Percentiles rank a stretch among this genome's conserved stretches.
phyloP scores from a whole-genome alignment of 2,113 vertebrate genomes.

The Brienomyrus longianalis region DNA sequence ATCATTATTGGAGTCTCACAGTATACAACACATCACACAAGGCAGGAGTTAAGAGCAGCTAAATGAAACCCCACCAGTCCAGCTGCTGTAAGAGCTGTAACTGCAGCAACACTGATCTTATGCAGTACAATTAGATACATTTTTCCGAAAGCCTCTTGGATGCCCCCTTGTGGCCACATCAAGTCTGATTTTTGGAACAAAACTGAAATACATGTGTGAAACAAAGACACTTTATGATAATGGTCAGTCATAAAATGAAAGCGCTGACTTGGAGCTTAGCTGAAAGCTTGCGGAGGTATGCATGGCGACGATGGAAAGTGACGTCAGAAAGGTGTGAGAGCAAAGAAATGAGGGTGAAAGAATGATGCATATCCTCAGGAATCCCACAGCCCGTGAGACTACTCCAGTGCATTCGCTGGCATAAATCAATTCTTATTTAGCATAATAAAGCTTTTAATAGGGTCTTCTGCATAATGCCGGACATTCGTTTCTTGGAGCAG shows the following conservation, averaged over 20 bases:
- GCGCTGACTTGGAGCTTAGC: not conserved
- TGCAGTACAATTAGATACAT: not conserved
- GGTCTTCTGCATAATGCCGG: not conserved
- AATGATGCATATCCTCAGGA: too few species aligned
- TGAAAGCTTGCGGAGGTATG: not conserved
- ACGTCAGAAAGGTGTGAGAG: not conserved
- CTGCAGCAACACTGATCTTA: not conserved
- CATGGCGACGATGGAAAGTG: not conserved
- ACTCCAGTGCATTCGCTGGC: not conserved
- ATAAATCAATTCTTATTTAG: slow-evolving; percentile 3
- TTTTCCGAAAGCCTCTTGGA: not conserved
- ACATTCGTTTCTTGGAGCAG: not conserved
- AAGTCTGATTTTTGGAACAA: not conserved
- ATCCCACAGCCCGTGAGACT: too few species aligned
- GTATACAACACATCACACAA: not conserved
- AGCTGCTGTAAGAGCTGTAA: not conserved
- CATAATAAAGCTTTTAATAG: not conserved
- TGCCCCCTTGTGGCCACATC: not conserved
- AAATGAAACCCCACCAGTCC: not conserved
- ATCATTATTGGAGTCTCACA: not conserved
- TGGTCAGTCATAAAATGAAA: not conserved
- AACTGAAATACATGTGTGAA: not conserved
- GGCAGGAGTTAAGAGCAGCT: not conserved
- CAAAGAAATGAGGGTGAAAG: not conserved
- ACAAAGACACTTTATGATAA: not conserved